Evolutionary conservation across 2,113 vertebrate species (phyloP).

Genomic region (Menura novaehollandiae): DNA sequence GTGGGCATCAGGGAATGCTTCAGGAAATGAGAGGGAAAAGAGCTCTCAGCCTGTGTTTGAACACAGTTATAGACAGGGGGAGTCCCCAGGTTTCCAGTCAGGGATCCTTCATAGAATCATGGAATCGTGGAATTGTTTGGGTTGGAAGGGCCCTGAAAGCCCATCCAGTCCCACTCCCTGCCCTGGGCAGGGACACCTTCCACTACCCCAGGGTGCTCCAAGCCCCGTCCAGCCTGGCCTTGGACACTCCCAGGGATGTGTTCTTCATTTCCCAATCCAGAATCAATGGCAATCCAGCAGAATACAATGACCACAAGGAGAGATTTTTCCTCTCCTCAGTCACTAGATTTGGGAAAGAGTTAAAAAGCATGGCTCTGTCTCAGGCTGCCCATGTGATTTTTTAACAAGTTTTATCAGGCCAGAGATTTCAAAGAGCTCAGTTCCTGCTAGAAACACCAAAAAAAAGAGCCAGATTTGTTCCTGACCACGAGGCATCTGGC

Average conservation of each 20-base stretch:
- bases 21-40: background rate
- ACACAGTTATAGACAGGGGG: background rate
- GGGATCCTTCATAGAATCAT: background rate
- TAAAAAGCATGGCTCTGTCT: background rate
- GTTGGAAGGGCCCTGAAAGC: background rate
- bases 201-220: background rate
- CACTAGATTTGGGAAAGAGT: background rate
- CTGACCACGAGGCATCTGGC: background rate
- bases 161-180: background rate
- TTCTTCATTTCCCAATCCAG: background rate
- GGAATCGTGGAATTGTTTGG: fast-evolving
- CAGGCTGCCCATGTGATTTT: background rate
- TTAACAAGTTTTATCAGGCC: slow-evolving; percentile 7
- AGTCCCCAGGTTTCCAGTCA: background rate
- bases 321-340: background rate
- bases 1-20: background rate
- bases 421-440: slow-evolving; percentile 39
- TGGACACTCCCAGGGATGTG: background rate
- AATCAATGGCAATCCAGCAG: background rate
- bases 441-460: background rate
- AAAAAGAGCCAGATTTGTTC: background rate
- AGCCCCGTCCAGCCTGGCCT: background rate
- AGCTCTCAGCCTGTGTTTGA: background rate
- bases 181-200: background rate
- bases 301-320: background rate